A percentile compares a stretch with the other conserved stretches of the same genome.
Conservation (phyloP, 2,113 vertebrate genomes). For the rat (Rattus norvegicus) region DNA sequence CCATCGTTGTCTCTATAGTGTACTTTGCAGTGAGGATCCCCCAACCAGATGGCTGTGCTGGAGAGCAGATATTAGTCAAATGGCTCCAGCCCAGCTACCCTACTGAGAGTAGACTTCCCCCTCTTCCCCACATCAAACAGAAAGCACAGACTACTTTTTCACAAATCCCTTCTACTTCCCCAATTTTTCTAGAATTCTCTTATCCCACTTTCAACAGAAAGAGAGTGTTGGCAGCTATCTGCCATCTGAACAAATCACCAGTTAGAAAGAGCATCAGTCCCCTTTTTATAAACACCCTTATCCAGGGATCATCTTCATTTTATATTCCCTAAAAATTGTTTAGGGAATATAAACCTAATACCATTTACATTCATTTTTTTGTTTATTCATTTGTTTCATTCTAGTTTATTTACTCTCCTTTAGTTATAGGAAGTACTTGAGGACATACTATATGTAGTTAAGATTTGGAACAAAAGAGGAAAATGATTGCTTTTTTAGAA, state of each 20-base stretch:
- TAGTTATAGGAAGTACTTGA: neutral
- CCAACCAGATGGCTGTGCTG: neutral
- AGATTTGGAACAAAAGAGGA: neutral
- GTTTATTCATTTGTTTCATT: neutral
- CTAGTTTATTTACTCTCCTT: neutral
- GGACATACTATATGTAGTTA: neutral
- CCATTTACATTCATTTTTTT: neutral
- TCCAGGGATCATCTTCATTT: neutral
- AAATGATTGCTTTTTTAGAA: neutral
- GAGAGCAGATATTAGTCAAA: neutral
- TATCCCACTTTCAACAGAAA: neutral
- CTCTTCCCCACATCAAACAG: neutral
- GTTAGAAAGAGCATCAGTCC: neutral
- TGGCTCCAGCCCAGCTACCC: neutral
- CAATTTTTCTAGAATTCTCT: neutral
- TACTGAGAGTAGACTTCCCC: neutral
- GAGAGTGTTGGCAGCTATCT: neutral
- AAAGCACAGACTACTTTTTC: neutral
- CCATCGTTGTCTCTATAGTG: neutral
- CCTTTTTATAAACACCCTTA: neutral
- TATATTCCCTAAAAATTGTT: neutral
- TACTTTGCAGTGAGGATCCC: neutral
- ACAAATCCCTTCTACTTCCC: neutral
- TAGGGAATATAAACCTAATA: neutral
- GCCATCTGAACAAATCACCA: neutral